Conservation (phyloP, 2,888 invertebrate species). For the Mimas tiliae region DNA sequence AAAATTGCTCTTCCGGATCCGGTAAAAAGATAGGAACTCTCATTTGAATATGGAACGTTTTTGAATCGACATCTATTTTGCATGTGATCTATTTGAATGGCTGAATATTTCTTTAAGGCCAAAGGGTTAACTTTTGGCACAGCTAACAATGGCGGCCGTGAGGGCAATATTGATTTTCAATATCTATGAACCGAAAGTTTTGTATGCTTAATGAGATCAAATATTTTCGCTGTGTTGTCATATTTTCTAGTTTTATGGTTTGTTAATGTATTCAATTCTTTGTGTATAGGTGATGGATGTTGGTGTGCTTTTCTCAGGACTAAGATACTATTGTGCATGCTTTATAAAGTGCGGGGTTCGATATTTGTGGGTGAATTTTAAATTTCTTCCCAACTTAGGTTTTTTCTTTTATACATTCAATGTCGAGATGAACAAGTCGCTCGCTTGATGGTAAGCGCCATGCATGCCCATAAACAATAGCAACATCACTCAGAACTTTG, state of each 20-base stretch:
- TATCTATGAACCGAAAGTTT: slow-evolving; percentile 54
- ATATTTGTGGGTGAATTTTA: background rate
- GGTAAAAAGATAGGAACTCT: slow-evolving; percentile 63
- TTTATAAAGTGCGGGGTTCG: background rate
- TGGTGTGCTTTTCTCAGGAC: slow-evolving; percentile 43
- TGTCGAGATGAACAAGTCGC: no score
- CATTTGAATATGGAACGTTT: slow-evolving; percentile 78
- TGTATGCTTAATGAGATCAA: slow-evolving; percentile 81
- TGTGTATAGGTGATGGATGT: slow-evolving; percentile 58
- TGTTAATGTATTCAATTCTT: slow-evolving; percentile 57
- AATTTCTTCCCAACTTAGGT: background rate
- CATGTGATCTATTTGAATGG: slow-evolving; percentile 55
- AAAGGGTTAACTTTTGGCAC: slow-evolving; percentile 33
- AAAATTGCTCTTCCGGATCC: slow-evolving; percentile 81
- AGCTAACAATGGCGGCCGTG: slow-evolving; percentile 40
- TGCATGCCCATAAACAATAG: no score
- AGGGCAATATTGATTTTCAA: slow-evolving; percentile 57
- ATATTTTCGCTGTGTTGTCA: slow-evolving; percentile 80
- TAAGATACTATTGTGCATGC: slow-evolving; percentile 18
- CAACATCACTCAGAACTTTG: no score
- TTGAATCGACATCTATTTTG: slow-evolving; percentile 70
- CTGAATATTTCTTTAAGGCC: slow-evolving; percentile 35
- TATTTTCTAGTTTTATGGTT: slow-evolving; percentile 67
- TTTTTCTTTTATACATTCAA: no score
- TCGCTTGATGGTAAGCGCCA: no score